Base-by-base conservation (phyloP, 2,797 vertebrate genomes). In the Telmatherina bonti region DNA sequence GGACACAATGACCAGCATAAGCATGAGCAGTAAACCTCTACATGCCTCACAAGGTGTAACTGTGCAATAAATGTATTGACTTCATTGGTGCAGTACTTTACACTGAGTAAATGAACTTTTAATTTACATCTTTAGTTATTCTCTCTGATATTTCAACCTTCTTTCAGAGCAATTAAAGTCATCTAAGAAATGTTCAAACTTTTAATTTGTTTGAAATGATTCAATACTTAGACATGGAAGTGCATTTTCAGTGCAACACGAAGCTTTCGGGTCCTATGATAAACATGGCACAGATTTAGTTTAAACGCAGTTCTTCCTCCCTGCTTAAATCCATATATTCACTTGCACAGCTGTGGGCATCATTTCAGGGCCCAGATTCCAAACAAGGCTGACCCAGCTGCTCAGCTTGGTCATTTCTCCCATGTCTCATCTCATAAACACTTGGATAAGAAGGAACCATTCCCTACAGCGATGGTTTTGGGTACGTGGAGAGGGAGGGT, bases 331-430 rank as follows among this genome's bases (percentile, higher is more conserved):
- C 54, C 30, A 57, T 15, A 31, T 24, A 24, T 49, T 70, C 45
- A 54, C 61, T 1, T 4, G 11, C 41, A n/a, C 47, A 47, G 62
- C 20, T n/a, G 49, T 8, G 24, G 26, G 49, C 1, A 36, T 24
- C 54, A 64, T 68, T 78, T 45, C 7, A 64, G 70, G 73, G 72
- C 64, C 45, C 62, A 11, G 61, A 60, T 75, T 62, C 60, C 72
- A 76, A 66, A 83, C 78, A 52, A 66, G 71, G 64, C 70, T 81
- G 82, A 84, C 81, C 87, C 33, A 68, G 75, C 83, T 79, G 76
- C 85, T 84, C 64, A 60, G 76, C 67, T 58, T 29, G 67, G 64
- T 67, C 74, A 68, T 62, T 70, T 55, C 71, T 78, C 62, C 47
- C 20, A 1, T 31, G 62, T 73, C 61, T 82, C 71, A 62, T 72